A percentile compares a stretch with the other conserved stretches of the same genome.
Evolutionary conservation across 2,888 invertebrate genomes (phyloP).

Genomic region (Protophormia terraenovae): DNA sequence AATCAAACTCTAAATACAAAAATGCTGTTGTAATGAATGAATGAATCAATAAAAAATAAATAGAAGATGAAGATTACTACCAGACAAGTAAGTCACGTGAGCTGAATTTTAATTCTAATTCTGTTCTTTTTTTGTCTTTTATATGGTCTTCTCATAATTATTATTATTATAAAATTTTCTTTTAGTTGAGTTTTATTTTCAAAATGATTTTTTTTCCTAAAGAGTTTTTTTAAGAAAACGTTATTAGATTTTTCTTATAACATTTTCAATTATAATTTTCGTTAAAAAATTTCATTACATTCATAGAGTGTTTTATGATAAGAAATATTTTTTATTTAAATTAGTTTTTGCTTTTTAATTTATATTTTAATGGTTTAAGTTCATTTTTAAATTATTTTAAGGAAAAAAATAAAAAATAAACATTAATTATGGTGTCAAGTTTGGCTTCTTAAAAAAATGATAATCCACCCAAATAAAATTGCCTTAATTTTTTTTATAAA

Average conservation of each 20-base stretch:
- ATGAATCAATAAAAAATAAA: constrained; percentile 69
- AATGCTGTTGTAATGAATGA: constrained; percentile 59
- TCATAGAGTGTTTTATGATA: constrained; percentile 60
- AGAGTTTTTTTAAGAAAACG: constrained; percentile 16
- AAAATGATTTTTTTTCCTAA: constrained; percentile 8
- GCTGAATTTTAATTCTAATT: constrained; percentile 30
- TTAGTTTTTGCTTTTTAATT: constrained; percentile 21
- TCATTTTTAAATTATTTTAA: neutral
- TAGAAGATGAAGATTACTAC: constrained; percentile 85
- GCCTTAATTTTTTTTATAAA: neutral
- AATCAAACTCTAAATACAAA: constrained; percentile 64
- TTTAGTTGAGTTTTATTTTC: constrained; percentile 24
- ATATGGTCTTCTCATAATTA: constrained; percentile 26
- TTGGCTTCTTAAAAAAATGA: constrained; percentile 49
- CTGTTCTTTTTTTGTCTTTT: constrained; percentile 21
- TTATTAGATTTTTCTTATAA: constrained; percentile 42
- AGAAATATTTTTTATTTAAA: constrained; percentile 8
- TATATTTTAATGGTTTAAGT: constrained; percentile 3
- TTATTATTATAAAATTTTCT: neutral
- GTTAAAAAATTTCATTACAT: constrained; percentile 56
- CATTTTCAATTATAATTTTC: constrained; percentile 30
- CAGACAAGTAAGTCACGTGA: constrained; percentile 84
- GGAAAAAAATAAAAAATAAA: neutral
- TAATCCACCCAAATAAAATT: neutral
- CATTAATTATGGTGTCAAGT: constrained; percentile 64